These are phyloP conservation scores for Gasteruption jaculator DNA, from an alignment of 2,888 invertebrate genomes.

Conservation along the genomic window DNA sequence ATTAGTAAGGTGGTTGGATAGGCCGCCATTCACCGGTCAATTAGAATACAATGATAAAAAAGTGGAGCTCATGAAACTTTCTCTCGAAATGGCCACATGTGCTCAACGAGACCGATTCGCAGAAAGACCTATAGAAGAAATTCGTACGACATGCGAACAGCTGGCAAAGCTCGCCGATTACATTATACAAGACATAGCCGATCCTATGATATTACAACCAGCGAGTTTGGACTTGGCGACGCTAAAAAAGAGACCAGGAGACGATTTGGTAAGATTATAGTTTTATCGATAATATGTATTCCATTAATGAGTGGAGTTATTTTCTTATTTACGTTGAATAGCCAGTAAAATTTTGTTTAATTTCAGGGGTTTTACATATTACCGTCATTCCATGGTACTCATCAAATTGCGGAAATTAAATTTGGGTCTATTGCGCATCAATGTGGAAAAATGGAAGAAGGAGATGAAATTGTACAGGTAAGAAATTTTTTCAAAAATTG, in stretches of 20 bases:
- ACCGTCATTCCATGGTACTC: conserved; percentile 76
- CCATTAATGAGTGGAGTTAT: conserved; percentile 1
- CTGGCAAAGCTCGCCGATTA: conserved; percentile 78
- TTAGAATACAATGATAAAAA: conserved; percentile 68
- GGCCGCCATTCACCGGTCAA: conserved; percentile 62
- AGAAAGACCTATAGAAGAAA: conserved; percentile 77
- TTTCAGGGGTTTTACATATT: conserved; percentile 80
- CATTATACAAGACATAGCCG: conserved; percentile 80
- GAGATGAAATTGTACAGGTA: conserved; percentile 94
- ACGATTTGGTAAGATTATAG: conserved; percentile 63
- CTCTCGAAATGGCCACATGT: conserved; percentile 83
- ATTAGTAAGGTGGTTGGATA: conserved; percentile 86
- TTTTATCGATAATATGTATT: neutral
- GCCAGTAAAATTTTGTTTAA: conserved; percentile 9
- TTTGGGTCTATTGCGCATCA: conserved; percentile 90
- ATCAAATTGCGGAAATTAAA: conserved; percentile 84
- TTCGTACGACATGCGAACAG: conserved; percentile 67
- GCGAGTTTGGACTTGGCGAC: conserved; percentile 85
- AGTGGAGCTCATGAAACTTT: conserved; percentile 68
- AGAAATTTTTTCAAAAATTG: conserved; percentile 33
- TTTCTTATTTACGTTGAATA: conserved; percentile 2
- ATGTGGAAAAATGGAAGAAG: conserved; percentile 88
- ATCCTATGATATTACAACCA: conserved; percentile 88
- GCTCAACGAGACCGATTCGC: conserved; percentile 90
- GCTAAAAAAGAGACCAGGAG: conserved; percentile 76